These are phyloP conservation scores for Magallana angulata DNA, from an alignment of 1,140 invertebrate species.

Conservation along the genomic window DNA sequence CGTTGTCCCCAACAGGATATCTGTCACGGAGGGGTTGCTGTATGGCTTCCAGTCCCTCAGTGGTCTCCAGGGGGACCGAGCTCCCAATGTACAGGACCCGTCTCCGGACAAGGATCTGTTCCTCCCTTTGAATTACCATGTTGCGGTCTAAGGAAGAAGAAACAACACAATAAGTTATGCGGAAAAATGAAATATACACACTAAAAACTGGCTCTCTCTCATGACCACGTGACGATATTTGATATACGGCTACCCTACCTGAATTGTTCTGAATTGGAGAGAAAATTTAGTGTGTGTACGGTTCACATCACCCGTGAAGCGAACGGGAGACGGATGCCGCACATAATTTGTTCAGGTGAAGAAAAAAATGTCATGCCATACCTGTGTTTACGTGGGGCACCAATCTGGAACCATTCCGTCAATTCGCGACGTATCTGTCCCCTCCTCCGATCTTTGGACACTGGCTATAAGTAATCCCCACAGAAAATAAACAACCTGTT, in stretches of 20 bases:
- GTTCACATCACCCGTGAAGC: not conserved
- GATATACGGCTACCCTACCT: not conserved
- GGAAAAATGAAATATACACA: not conserved
- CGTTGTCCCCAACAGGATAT: slow-evolving; percentile 82
- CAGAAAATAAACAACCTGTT: not conserved
- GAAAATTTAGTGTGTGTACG: not conserved
- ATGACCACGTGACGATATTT: slow-evolving; percentile 3
- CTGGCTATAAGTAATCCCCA: not conserved
- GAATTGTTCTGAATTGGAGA: not conserved
- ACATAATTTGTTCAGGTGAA: not conserved
- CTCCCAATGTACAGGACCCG: slow-evolving; percentile 98
- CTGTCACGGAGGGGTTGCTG: slow-evolving; percentile 97
- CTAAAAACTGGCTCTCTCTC: not conserved
- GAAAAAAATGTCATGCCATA: not conserved
- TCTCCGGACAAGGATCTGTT: slow-evolving; percentile 81
- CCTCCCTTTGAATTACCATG: slow-evolving; percentile 66
- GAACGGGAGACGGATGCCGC: not conserved
- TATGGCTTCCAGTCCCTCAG: slow-evolving; percentile 95
- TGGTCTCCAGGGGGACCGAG: slow-evolving; percentile 97
- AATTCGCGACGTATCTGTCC: not conserved
- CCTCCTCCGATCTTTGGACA: not conserved
- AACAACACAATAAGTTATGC: not conserved
- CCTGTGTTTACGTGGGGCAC: slow-evolving; percentile 1
- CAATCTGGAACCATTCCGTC: slow-evolving; percentile 26
- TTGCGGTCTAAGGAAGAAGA: slow-evolving; percentile 35